These are phyloP conservation scores for Clarias gariepinus DNA, from an alignment of 2,113 vertebrate genomes.

Conservation along the genomic window DNA sequence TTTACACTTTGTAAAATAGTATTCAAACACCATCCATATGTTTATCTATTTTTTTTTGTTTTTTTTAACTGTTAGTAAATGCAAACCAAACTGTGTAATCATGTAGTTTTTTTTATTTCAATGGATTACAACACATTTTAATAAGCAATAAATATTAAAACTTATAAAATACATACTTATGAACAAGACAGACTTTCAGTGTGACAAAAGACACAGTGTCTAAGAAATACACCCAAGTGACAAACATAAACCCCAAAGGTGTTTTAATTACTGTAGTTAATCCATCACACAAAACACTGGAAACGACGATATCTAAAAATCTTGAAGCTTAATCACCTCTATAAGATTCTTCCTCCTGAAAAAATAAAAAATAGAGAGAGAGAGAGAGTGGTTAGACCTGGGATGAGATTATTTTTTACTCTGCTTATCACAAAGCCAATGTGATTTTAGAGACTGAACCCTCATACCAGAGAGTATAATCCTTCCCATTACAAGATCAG, in stretches of 20 bases:
- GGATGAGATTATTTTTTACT: not conserved
- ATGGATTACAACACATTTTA: not conserved
- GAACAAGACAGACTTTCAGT: not conserved
- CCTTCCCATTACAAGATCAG: conserved; percentile 50
- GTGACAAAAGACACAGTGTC: not conserved
- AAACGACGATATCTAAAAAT: not conserved
- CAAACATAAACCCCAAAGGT: not conserved
- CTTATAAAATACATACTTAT: not conserved
- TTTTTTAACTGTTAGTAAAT: not conserved
- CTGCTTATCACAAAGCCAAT: not conserved
- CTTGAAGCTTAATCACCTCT: not conserved
- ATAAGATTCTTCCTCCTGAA: not conserved
- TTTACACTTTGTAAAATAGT: no score
- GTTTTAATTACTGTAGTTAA: no score
- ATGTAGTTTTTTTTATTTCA: not conserved
- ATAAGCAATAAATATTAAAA: not conserved
- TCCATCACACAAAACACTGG: not conserved
- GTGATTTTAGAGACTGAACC: conserved; percentile 34
- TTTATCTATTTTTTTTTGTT: not conserved
- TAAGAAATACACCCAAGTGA: not conserved
- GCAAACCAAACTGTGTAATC: not conserved
- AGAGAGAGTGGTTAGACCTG: not conserved
- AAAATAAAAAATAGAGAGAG: not conserved
- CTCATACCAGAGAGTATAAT: conserved; percentile 46
- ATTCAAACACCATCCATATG: not conserved